These are phyloP conservation scores for Clistopyga incitator DNA, from an alignment of 2,888 invertebrate genomes.

Conservation along the genomic window DNA sequence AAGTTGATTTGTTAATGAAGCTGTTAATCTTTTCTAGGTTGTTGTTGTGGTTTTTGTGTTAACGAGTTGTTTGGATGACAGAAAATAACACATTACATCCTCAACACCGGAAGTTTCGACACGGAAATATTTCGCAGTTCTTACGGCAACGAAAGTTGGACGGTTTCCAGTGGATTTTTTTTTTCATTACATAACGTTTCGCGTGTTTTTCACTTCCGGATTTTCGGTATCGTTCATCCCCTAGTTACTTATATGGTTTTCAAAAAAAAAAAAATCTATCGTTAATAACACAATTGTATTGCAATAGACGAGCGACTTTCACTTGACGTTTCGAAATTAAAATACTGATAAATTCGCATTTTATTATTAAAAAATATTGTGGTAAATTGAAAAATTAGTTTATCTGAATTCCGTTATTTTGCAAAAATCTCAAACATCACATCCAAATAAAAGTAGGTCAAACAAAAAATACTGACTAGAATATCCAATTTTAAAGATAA, in stretches of 20 bases:
- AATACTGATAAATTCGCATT: neutral
- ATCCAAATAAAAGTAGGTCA: no score
- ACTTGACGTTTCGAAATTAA: neutral
- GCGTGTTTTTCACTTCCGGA: slow-evolving; percentile 42
- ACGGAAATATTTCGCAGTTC: slow-evolving; percentile 54
- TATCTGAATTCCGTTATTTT: neutral
- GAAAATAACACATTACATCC: slow-evolving; percentile 14
- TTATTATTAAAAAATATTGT: no score
- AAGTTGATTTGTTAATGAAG: slow-evolving; percentile 52
- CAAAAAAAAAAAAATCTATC: neutral
- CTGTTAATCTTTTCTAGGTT: slow-evolving; percentile 57
- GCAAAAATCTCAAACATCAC: no score
- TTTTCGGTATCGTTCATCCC: slow-evolving; percentile 17
- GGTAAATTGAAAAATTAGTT: no score
- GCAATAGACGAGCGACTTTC: slow-evolving; percentile 4
- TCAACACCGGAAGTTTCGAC: slow-evolving; percentile 63
- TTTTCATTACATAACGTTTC: slow-evolving; percentile 19
- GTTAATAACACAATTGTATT: slow-evolving; percentile 2
- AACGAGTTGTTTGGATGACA: slow-evolving; percentile 14
- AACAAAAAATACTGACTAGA: no score
- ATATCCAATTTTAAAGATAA: no score
- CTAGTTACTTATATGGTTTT: slow-evolving; percentile 16
- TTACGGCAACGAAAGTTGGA: slow-evolving; percentile 35
- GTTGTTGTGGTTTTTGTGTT: slow-evolving; percentile 13
- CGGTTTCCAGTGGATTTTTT: slow-evolving; percentile 6